Percentiles rank a stretch among this genome's conserved stretches.
Conservation (phyloP, 30 jellyfish, hydroid and myxozoan species). For the Euphysa ruthae region DNA sequence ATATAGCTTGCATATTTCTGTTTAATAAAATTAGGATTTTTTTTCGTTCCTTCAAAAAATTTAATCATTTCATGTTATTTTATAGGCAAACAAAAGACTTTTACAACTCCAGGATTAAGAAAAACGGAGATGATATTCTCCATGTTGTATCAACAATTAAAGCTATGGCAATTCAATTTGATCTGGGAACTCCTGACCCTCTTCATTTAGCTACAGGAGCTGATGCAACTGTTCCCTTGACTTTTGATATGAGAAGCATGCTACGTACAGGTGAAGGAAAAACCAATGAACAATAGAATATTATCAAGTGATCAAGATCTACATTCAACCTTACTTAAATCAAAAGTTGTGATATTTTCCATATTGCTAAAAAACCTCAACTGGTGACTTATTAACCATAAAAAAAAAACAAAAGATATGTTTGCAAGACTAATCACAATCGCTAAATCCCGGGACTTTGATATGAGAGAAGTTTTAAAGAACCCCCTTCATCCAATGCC, state of each 20-base stretch:
- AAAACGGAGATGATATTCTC: neutral
- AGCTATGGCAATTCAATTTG: neutral
- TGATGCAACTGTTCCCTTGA: neutral
- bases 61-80: neutral
- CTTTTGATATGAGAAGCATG: no score
- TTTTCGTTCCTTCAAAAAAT: no score
- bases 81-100: neutral
- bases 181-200: neutral
- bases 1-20: no score
- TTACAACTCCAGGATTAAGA: neutral
- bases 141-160: neutral
- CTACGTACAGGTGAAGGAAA: no score
- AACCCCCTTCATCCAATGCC: slow-evolving; percentile 19
- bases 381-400: slow-evolving; percentile 7
- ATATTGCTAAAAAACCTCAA: neutral
- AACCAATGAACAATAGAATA: neutral
- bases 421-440: slow-evolving; percentile 40
- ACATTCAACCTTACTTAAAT: neutral
- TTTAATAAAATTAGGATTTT: no score
- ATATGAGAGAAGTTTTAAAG: slow-evolving; percentile 17
- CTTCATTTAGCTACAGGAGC: neutral
- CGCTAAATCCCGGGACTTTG: slow-evolving; percentile 36
- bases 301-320: neutral
- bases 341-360: neutral
- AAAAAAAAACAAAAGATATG: no score